These are phyloP conservation scores for Hermaeophaga mercurialis DNA, from an alignment of 2,888 invertebrate species.

Conservation along the genomic window DNA sequence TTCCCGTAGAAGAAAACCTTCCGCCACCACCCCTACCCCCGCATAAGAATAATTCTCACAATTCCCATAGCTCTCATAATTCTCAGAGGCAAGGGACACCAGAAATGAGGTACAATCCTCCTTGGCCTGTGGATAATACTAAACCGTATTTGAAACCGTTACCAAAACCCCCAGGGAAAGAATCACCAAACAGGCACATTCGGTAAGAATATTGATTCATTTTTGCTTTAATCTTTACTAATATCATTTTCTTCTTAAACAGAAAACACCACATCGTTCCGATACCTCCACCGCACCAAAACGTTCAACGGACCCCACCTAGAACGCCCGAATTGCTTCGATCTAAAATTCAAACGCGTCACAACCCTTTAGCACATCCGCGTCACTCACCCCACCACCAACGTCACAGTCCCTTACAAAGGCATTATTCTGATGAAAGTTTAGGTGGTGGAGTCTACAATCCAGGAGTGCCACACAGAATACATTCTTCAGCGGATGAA, in stretches of 20 bases:
- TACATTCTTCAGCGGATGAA: slow-evolving; percentile 82
- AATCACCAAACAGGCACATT: slow-evolving; percentile 53
- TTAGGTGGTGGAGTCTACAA: slow-evolving; percentile 58
- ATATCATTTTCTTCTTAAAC: not conserved
- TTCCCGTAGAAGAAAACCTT: slow-evolving; percentile 58
- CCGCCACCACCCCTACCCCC: slow-evolving; percentile 69
- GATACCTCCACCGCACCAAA: slow-evolving; percentile 46
- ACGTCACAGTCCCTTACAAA: slow-evolving; percentile 60
- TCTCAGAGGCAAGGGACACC: slow-evolving; percentile 41
- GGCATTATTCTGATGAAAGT: slow-evolving; percentile 72
- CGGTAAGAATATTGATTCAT: slow-evolving; percentile 29
- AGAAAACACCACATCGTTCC: slow-evolving; percentile 47
- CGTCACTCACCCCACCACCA: slow-evolving; percentile 50
- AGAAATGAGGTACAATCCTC: slow-evolving; percentile 62
- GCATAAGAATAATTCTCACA: slow-evolving; percentile 54
- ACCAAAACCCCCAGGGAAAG: slow-evolving; percentile 63
- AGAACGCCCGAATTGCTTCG: slow-evolving; percentile 48
- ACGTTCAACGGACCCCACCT: slow-evolving; percentile 39
- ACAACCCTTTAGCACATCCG: slow-evolving; percentile 47
- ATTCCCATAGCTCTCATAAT: slow-evolving; percentile 11
- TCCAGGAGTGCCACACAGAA: slow-evolving; percentile 59
- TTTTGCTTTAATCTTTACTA: not conserved
- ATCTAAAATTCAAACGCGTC: slow-evolving; percentile 52
- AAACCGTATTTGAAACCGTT: slow-evolving; percentile 65
- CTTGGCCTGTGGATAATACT: slow-evolving; percentile 62